Conservation (phyloP, 1,140 invertebrate species). For the Trichomalopsis sarcophagae region DNA sequence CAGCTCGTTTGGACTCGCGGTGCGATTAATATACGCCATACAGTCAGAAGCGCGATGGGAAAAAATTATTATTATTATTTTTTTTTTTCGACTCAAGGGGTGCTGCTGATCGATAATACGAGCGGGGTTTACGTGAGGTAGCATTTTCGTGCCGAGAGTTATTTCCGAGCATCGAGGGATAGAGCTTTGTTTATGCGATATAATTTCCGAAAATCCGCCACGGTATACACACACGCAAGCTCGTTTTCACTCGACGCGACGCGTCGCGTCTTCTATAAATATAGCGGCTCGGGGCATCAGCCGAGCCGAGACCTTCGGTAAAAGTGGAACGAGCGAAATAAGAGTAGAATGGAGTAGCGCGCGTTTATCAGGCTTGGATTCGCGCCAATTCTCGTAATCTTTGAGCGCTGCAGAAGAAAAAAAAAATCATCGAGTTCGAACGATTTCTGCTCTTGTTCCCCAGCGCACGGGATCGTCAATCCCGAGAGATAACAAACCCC, state of each 20-base stretch:
- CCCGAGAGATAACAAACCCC: not conserved
- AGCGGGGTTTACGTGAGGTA: constrained; percentile 47
- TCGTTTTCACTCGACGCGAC: not conserved
- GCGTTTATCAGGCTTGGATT: constrained; percentile 58
- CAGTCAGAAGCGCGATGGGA: constrained; percentile 26
- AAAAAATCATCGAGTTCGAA: not conserved
- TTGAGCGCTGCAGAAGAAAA: constrained; percentile 52
- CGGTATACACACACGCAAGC: not conserved
- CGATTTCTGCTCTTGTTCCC: no score
- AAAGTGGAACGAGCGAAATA: constrained; percentile 65
- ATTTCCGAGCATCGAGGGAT: not conserved
- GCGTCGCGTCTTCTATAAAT: constrained; percentile 51
- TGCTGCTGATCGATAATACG: not conserved
- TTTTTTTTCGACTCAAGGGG: not conserved
- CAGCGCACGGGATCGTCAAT: not conserved
- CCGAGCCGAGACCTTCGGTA: constrained; percentile 58
- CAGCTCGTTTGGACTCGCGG: constrained; percentile 51
- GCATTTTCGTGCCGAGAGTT: constrained; percentile 35
- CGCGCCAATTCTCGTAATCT: constrained; percentile 56
- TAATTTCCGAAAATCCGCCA: constrained; percentile 38
- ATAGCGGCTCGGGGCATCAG: constrained; percentile 41
- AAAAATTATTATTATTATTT: not conserved
- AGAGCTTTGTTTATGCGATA: not conserved
- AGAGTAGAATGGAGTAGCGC: constrained; percentile 55
- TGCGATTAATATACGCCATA: constrained; percentile 49